Evolutionary conservation across 2,888 invertebrate species (phyloP).

Genomic region (Ennomos fuscantarius): DNA sequence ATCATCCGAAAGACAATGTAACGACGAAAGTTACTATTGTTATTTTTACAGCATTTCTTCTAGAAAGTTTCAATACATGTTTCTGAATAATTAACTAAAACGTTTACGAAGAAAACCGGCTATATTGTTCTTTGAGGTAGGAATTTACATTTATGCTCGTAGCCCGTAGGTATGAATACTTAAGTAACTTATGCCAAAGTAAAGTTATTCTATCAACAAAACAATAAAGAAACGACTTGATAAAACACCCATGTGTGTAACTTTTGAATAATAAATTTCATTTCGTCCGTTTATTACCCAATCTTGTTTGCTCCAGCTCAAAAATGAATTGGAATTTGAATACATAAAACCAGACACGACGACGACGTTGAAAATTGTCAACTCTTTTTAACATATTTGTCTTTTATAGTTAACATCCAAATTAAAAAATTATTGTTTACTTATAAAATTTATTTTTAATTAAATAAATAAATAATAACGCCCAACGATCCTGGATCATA

Average conservation of each 20-base stretch:
- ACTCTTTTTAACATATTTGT: background rate
- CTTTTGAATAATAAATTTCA: constrained; percentile 24
- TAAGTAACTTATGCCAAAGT: background rate
- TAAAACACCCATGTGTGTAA: constrained; percentile 20
- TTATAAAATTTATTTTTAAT: too few species aligned
- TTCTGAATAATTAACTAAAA: too few species aligned
- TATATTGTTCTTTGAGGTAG: too few species aligned
- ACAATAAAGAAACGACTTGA: constrained; percentile 22
- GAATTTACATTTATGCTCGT: too few species aligned
- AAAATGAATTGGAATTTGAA: constrained; percentile 15
- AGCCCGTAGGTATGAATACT: background rate
- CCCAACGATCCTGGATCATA: too few species aligned
- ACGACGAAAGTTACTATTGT: too few species aligned
- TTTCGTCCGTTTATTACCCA: constrained; percentile 21
- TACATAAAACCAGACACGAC: background rate
- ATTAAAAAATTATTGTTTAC: too few species aligned
- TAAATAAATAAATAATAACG: too few species aligned
- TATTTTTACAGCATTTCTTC: too few species aligned
- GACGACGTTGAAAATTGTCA: background rate
- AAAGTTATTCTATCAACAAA: constrained; percentile 12
- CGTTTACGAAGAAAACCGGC: too few species aligned
- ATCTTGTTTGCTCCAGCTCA: constrained; percentile 16
- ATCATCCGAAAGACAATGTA: too few species aligned
- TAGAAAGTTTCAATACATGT: too few species aligned
- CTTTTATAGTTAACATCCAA: background rate